Evolutionary conservation across 2,888 invertebrate species (phyloP), one percentile per base, ranked within the genome.

Genomic region (Odontocerum albicorne): DNA sequence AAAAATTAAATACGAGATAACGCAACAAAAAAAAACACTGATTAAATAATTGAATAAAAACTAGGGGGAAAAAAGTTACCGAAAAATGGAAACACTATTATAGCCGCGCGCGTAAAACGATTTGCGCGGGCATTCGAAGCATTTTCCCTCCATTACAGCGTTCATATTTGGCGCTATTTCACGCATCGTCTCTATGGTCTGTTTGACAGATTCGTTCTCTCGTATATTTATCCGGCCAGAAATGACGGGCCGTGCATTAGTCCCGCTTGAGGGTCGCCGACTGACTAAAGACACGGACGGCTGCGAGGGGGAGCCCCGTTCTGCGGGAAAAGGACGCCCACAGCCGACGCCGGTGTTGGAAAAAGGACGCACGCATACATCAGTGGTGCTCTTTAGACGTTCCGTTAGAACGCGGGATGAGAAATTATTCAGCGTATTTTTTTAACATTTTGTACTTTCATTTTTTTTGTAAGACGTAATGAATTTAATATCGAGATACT

Each of bases 221-320:
- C 33, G 33, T 33, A 33, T 33, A 33, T n/a, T n/a, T n/a, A n/a
- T n/a, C 6, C 6, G 27, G 6, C 27, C 27, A 7, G 27, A 15
- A 16, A 35, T 22, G 66, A 67, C 67, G 67, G 63, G 63, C 64
- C 65, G 64, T 64, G 64, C 68, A 67, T 62, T 43, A 57, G 57
- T 51, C 49, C 57, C 62, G 57, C 62, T 65, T 62, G 63, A 55
- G 51, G 53, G 56, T 55, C 56, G 35, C 55, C 45, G 45, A 45
- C 53, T 55, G 50, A 60, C 59, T 60, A 56, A 49, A 19, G 17
- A 46, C 20, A 16, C 40, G 31, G 32, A 43, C 17, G 22, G 27
- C 36, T 27, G 31, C 17, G 36, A 3, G 10, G 16, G 38, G 38
- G 16, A 38, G 10, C 15, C 15, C 13, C 38, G 17, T 15, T 16